phyloP scores from a whole-genome alignment of 2,888 invertebrate species.

The Agrypnus murinus region DNA sequence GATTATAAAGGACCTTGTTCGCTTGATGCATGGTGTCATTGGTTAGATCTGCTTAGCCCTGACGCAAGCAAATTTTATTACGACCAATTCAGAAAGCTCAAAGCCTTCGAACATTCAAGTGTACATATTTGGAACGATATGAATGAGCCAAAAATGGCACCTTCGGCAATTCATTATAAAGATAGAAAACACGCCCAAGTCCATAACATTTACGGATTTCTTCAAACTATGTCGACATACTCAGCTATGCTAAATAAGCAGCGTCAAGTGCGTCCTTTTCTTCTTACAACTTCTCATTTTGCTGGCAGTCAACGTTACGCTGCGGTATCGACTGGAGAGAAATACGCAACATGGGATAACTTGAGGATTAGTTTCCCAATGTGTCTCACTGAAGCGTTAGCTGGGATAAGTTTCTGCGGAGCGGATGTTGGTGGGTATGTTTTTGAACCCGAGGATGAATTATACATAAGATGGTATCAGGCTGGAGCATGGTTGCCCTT shows the following conservation, averaged over 20 bases:
- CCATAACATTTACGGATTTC: conserved; percentile 93
- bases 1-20: conserved; percentile 86
- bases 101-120: too few relatives aligned
- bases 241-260: conserved; percentile 75
- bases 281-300: conserved; percentile 91
- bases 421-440: conserved; percentile 99
- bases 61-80: conserved; percentile 87
- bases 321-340: conserved; percentile 99
- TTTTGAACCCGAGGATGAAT: conserved; percentile 90
- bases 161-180: too few relatives aligned
- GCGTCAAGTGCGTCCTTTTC: conserved; percentile 87
- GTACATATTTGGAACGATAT: too few relatives aligned
- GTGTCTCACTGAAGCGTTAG: conserved; percentile 88
- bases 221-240: conserved; percentile 74
- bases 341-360: conserved; percentile 93
- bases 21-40: conserved; percentile 86
- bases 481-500: conserved; percentile 95
- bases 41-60: conserved; percentile 94
- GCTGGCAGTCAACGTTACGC: conserved; percentile 93
- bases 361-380: conserved; percentile 89
- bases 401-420: conserved; percentile 93
- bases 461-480: conserved; percentile 79
- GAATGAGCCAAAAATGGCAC: too few relatives aligned
- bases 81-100: too few relatives aligned
- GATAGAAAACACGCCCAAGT: too few relatives aligned